Conservation (phyloP, 2,888 invertebrate species). For the Mimumesa dahlbomi region DNA sequence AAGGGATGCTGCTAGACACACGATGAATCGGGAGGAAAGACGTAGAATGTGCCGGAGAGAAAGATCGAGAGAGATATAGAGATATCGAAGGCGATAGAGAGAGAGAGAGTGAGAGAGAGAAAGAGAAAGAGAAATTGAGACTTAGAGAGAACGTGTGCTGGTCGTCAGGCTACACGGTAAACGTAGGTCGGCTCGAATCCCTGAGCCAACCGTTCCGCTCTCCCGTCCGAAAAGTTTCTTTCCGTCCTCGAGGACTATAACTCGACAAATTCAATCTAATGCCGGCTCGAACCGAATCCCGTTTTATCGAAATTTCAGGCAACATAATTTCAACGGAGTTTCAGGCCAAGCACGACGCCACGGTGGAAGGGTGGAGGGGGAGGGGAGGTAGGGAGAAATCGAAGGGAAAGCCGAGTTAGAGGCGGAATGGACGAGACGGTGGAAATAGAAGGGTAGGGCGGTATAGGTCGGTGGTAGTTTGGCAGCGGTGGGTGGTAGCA, state of each 20-base stretch:
- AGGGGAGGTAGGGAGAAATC: slow-evolving; percentile 43
- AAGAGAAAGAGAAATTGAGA: slow-evolving; percentile 1
- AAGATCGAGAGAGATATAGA: slow-evolving; percentile 12
- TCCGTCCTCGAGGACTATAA: slow-evolving; percentile 67
- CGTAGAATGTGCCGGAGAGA: slow-evolving; percentile 4
- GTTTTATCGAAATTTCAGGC: slow-evolving; percentile 76
- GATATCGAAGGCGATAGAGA: neutral
- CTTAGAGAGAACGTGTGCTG: slow-evolving; percentile 20
- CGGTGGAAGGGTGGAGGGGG: slow-evolving; percentile 31
- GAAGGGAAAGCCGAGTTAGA: slow-evolving; percentile 33
- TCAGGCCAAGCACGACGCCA: no score
- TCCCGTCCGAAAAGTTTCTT: slow-evolving; percentile 68
- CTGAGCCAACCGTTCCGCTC: slow-evolving; percentile 55
- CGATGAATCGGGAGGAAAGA: slow-evolving; percentile 22
- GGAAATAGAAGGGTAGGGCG: slow-evolving; percentile 40
- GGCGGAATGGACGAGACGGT: slow-evolving; percentile 34
- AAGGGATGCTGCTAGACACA: neutral
- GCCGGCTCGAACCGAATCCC: slow-evolving; percentile 68
- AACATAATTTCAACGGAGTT: slow-evolving; percentile 69
- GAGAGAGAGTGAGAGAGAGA: slow-evolving; percentile 2
- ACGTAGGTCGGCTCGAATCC: slow-evolving; percentile 58
- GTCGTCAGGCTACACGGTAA: slow-evolving; percentile 39
- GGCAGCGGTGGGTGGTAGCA: slow-evolving; percentile 64
- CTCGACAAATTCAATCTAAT: slow-evolving; percentile 75
- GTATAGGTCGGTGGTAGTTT: slow-evolving; percentile 56